Conservation (phyloP, 2,113 vertebrate species). For the Hemiprocne comata region DNA sequence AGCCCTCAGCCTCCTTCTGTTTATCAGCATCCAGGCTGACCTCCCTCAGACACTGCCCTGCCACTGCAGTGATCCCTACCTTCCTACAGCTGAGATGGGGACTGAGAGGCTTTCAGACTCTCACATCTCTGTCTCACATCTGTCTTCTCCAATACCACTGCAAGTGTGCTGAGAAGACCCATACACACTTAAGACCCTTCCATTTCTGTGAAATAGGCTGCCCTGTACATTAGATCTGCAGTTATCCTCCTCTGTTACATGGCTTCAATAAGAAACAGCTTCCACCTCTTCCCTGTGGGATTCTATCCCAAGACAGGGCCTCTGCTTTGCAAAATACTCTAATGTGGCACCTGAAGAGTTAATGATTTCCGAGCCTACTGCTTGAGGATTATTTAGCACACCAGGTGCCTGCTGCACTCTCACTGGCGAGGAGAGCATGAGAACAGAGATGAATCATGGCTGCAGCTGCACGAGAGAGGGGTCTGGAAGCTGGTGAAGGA, state of each 20-base stretch:
- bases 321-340: neutral
- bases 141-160: neutral
- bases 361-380: neutral
- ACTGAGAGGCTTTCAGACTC: neutral
- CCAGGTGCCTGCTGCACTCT: slow-evolving; percentile 63
- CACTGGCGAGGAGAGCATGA: slow-evolving; percentile 41
- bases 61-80: neutral
- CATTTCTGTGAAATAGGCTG: neutral
- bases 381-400: slow-evolving; percentile 60
- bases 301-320: neutral
- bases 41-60: neutral
- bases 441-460: slow-evolving; percentile 50
- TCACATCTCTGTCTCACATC: neutral
- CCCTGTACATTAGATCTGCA: neutral
- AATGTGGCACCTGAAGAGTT: neutral
- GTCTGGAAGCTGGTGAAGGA: slow-evolving; percentile 50
- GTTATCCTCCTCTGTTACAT: rapidly evolving
- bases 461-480: slow-evolving; percentile 52
- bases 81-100: neutral
- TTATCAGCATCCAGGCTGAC: neutral
- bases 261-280: neutral
- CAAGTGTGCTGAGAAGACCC: neutral
- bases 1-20: neutral
- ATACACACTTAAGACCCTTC: neutral
- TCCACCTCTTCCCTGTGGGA: rapidly evolving